phyloP scores from a whole-genome alignment of 2,113 vertebrate species.

The Poecile atricapillus region DNA sequence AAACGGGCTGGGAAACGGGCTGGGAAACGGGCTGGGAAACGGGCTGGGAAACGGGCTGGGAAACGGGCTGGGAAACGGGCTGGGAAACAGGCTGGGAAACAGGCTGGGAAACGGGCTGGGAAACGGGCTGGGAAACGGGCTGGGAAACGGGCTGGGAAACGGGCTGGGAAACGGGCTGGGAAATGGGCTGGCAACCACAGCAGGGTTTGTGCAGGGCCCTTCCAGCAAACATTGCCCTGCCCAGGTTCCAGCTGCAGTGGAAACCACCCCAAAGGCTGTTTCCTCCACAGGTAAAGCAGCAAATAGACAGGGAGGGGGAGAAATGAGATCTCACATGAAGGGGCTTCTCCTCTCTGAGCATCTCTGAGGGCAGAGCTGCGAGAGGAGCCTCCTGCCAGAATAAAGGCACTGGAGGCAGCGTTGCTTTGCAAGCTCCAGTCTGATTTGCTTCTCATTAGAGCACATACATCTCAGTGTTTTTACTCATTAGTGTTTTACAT shows the following conservation, averaged over 20 bases:
- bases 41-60: background rate
- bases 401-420: background rate
- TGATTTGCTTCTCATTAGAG: conserved; percentile 45
- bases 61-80: background rate
- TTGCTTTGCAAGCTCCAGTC: background rate
- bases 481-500: conserved; percentile 39
- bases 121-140: background rate
- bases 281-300: background rate
- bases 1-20: background rate
- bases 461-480: conserved; percentile 11
- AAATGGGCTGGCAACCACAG: background rate
- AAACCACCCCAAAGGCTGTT: background rate
- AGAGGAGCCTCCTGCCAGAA: background rate
- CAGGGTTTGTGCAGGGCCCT: background rate
- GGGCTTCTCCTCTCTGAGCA: background rate
- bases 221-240: background rate
- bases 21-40: conserved; percentile 11
- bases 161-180: background rate
- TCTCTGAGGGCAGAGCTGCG: background rate
- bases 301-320: background rate
- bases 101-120: background rate
- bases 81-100: no score
- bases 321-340: background rate
- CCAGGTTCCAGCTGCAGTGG: background rate
- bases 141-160: conserved; percentile 11